These are phyloP conservation scores for Hylomyscus alleni DNA, from an alignment of 2,797 vertebrate species.

Conservation along the genomic window DNA sequence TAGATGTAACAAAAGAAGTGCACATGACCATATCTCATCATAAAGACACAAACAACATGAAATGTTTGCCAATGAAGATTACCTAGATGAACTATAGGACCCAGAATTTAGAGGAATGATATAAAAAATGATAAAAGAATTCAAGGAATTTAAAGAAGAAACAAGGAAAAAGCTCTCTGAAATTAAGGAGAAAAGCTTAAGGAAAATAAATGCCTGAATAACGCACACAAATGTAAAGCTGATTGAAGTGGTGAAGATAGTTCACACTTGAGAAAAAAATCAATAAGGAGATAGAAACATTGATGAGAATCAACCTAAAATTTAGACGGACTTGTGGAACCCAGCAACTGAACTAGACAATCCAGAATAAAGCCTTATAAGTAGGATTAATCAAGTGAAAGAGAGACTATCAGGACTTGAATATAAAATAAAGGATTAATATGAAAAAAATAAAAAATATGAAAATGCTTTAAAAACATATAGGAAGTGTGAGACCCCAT, in stretches of 20 bases:
- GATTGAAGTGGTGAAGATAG: no score
- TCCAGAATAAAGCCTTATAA: not conserved
- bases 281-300: not conserved
- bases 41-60: not conserved
- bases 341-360: not conserved
- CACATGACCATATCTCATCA: not conserved
- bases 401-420: not conserved
- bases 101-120: not conserved
- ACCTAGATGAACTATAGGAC: not conserved
- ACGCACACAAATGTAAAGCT: not conserved
- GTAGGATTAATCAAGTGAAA: not conserved
- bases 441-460: not conserved
- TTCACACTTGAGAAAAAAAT: not conserved
- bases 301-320: not conserved
- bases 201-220: not conserved
- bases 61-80: not conserved
- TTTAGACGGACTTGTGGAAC: not conserved
- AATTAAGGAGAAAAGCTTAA: not conserved
- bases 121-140: not conserved
- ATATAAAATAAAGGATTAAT: not conserved
- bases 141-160: not conserved
- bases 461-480: not conserved
- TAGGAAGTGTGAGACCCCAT: not conserved
- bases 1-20: not conserved
- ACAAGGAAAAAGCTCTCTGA: not conserved